Percentiles rank a stretch among this genome's conserved stretches.
Evolutionary conservation across 1,140 invertebrate species (phyloP).

Genomic region (Bombus affinis): DNA sequence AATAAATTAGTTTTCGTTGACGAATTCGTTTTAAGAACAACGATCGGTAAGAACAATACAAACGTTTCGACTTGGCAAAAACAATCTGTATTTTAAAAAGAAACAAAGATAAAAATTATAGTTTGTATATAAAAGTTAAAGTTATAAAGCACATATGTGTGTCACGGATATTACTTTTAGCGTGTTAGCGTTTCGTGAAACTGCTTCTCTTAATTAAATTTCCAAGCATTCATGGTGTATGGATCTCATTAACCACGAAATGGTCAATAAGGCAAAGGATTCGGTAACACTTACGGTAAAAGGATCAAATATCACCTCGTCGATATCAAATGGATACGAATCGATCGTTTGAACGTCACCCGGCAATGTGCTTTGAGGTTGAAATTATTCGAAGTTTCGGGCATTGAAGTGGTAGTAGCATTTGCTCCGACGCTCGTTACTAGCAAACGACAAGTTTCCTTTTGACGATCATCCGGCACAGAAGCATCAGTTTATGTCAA

Average conservation of each 20-base stretch:
- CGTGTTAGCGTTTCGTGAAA: not conserved
- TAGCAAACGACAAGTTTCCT: slow-evolving; percentile 34
- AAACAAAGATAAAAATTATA: not conserved
- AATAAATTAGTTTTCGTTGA: not conserved
- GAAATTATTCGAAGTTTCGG: slow-evolving; percentile 38
- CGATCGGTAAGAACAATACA: too few species aligned
- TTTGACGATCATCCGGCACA: slow-evolving; percentile 31
- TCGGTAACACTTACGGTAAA: not conserved
- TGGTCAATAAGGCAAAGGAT: not conserved
- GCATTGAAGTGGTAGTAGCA: slow-evolving; percentile 15
- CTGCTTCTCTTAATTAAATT: not conserved
- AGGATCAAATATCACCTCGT: not conserved
- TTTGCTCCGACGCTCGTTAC: slow-evolving; percentile 22
- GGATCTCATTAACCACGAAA: not conserved
- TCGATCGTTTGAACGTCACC: slow-evolving; percentile 20
- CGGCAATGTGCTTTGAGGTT: slow-evolving; percentile 20
- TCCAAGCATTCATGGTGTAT: not conserved
- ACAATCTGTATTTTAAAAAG: not conserved
- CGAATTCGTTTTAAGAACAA: not conserved
- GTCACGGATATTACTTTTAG: too few species aligned
- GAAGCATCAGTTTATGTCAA: slow-evolving; percentile 34
- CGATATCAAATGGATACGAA: slow-evolving; percentile 29
- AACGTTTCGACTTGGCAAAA: not conserved
- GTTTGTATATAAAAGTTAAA: too few species aligned
- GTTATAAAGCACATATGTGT: too few species aligned